Evolutionary conservation across 2,888 invertebrate species (phyloP).

Genomic region (Mechanitis messenoides): DNA sequence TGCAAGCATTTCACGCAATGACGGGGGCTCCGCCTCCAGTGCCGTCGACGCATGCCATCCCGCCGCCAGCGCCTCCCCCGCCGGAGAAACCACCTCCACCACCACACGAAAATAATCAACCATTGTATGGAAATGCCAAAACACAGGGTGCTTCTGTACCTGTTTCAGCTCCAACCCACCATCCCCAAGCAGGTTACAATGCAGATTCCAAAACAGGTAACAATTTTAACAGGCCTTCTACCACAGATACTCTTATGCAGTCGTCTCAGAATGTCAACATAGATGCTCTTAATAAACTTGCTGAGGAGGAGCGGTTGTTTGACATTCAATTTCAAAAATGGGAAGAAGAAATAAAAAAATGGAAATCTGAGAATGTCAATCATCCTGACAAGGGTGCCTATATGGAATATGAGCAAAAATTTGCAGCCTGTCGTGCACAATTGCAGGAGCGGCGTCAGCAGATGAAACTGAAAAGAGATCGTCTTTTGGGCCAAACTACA

Average conservation of each 20-base stretch:
- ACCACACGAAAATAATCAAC: slow-evolving; percentile 66
- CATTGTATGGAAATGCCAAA: slow-evolving; percentile 44
- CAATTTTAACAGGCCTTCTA: slow-evolving; percentile 46
- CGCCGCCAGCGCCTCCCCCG: slow-evolving; percentile 46
- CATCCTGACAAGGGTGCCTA: slow-evolving; percentile 94
- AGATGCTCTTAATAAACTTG: slow-evolving; percentile 61
- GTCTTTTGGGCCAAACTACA: slow-evolving; percentile 39
- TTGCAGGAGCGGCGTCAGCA: slow-evolving; percentile 87
- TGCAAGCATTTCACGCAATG: slow-evolving; percentile 53
- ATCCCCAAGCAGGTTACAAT: slow-evolving; percentile 30
- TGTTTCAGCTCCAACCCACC: slow-evolving; percentile 22
- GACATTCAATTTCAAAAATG: slow-evolving; percentile 92
- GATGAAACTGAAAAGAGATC: slow-evolving; percentile 82
- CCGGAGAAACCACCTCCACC: slow-evolving; percentile 49
- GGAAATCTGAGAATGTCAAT: slow-evolving; percentile 93
- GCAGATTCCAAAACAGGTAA: slow-evolving; percentile 45
- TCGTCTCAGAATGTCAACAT: slow-evolving; percentile 40
- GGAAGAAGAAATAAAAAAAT: slow-evolving; percentile 93
- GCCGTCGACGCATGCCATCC: slow-evolving; percentile 32
- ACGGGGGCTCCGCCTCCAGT: slow-evolving; percentile 48
- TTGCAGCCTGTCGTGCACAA: slow-evolving; percentile 88
- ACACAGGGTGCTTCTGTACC: slow-evolving; percentile 33
- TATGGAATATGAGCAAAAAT: slow-evolving; percentile 90
- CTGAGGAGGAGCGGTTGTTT: slow-evolving; percentile 88
- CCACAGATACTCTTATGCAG: slow-evolving; percentile 32